Conservation (phyloP, 2,888 invertebrate species). For the Teleogryllus oceanicus region DNA sequence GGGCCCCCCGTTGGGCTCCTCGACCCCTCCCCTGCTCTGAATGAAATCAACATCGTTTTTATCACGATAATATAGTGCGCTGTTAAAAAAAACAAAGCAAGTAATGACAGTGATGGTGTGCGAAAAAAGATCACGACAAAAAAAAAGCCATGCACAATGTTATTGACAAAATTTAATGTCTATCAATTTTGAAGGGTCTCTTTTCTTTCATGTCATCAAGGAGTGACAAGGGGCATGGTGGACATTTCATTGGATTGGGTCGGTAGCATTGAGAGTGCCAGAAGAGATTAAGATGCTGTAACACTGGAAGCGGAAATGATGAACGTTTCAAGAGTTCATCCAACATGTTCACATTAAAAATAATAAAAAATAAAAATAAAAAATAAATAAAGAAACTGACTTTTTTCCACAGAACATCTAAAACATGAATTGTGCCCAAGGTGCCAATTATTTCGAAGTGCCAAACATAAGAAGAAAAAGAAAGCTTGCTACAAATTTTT, state of each 20-base stretch:
- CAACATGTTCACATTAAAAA: background rate
- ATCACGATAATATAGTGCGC: background rate
- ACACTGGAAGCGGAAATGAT: slow-evolving; percentile 9
- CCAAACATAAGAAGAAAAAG: background rate
- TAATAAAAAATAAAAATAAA: background rate
- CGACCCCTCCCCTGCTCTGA: slow-evolving; percentile 32
- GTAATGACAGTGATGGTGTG: slow-evolving; percentile 31
- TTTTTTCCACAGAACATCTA: no score
- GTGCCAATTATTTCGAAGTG: background rate
- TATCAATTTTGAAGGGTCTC: slow-evolving; percentile 21
- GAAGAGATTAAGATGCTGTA: slow-evolving; percentile 34
- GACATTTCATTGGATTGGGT: background rate
- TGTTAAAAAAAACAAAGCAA: slow-evolving; percentile 21
- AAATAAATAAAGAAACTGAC: no score
- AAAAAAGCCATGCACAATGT: slow-evolving; percentile 36
- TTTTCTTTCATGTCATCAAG: background rate
- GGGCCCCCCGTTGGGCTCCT: slow-evolving; percentile 31
- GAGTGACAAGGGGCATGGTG: background rate
- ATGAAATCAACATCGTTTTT: slow-evolving; percentile 12
- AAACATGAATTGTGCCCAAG: background rate
- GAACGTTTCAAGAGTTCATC: background rate
- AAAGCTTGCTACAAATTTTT: background rate
- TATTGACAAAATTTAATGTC: slow-evolving; percentile 23
- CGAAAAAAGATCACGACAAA: slow-evolving; percentile 31
- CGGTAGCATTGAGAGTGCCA: slow-evolving; percentile 30